A percentile compares a stretch with the other conserved stretches of the same genome.
phyloP scores from a whole-genome alignment of 2,797 vertebrate species.

The Austrolebias charrua region DNA sequence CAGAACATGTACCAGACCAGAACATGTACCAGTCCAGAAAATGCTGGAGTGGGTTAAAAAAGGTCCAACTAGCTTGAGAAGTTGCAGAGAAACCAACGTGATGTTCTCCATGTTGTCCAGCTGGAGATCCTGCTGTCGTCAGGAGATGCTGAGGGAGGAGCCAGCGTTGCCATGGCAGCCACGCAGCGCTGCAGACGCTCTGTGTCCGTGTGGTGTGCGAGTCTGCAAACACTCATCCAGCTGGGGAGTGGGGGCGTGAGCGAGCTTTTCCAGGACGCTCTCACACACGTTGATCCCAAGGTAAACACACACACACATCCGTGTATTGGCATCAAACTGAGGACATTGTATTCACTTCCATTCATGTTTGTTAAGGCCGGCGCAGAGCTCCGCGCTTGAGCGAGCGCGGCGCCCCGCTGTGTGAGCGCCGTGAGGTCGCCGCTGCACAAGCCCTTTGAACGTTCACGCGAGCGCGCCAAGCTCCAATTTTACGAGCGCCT shows the following conservation, averaged over 20 bases:
- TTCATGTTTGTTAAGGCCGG: too few species aligned
- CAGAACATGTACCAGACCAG: too few species aligned
- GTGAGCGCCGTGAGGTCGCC: too few species aligned
- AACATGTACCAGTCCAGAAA: too few species aligned
- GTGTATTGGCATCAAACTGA: too few species aligned
- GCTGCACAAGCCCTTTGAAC: too few species aligned
- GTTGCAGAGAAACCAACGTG: background rate
- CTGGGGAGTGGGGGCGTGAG: constrained; percentile 67
- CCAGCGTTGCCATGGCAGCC: constrained; percentile 79
- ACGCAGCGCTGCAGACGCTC: constrained; percentile 78
- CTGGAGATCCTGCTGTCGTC: constrained; percentile 71
- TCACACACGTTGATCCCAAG: constrained; percentile 83
- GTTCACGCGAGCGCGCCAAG: too few species aligned
- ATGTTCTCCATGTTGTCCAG: constrained; percentile 46
- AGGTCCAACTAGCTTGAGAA: background rate
- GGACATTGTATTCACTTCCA: too few species aligned
- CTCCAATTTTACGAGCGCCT: too few species aligned
- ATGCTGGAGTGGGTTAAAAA: background rate
- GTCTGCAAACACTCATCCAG: constrained; percentile 81
- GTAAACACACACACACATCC: constrained; percentile 67
- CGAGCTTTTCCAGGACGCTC: constrained; percentile 84
- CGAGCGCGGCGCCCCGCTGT: too few species aligned
- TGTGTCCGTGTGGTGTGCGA: constrained; percentile 80
- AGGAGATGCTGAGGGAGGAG: constrained; percentile 72
- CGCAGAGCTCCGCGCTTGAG: too few species aligned